Evolutionary conservation across 2,797 vertebrate species (phyloP).

Genomic region (Myripristis jacobus): DNA sequence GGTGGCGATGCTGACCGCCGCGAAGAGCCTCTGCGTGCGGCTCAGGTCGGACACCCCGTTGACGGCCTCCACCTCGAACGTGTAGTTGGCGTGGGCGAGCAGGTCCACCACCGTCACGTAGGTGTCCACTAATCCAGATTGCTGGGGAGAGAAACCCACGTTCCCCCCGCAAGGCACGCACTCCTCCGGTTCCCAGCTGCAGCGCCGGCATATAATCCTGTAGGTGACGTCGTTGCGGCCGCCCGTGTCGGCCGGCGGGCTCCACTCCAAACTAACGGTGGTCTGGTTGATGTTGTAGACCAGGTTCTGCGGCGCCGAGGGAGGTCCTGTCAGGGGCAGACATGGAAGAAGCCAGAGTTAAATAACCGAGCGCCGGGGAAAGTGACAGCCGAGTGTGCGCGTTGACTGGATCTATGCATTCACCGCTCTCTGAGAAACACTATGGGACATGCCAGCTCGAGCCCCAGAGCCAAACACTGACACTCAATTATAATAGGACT

Average conservation of each 20-base stretch:
- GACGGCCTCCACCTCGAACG: conserved; percentile 98
- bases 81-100: conserved; percentile 98
- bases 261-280: conserved; percentile 96
- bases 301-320: conserved; percentile 97
- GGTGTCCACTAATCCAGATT: conserved; percentile 94
- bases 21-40: conserved; percentile 96
- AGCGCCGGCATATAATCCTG: conserved; percentile 93
- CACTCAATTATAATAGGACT: conserved; percentile 81
- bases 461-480: conserved; percentile 74
- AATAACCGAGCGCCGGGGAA: conserved; percentile 61
- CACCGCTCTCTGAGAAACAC: conserved; percentile 54
- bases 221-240: conserved; percentile 96
- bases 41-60: conserved; percentile 98
- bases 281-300: conserved; percentile 99
- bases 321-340: conserved; percentile 88
- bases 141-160: conserved; percentile 92
- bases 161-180: conserved; percentile 93
- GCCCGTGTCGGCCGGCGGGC: conserved; percentile 93
- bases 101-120: conserved; percentile 93
- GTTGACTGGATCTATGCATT: conserved; percentile 69
- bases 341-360: conserved; percentile 71
- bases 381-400: conserved; percentile 70
- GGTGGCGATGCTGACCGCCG: conserved; percentile 94
- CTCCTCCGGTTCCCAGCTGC: conserved; percentile 97
- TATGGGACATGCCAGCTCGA: conserved; percentile 65